Base-by-base conservation (phyloP, 2,888 invertebrate species). In the Beris chalybata region DNA sequence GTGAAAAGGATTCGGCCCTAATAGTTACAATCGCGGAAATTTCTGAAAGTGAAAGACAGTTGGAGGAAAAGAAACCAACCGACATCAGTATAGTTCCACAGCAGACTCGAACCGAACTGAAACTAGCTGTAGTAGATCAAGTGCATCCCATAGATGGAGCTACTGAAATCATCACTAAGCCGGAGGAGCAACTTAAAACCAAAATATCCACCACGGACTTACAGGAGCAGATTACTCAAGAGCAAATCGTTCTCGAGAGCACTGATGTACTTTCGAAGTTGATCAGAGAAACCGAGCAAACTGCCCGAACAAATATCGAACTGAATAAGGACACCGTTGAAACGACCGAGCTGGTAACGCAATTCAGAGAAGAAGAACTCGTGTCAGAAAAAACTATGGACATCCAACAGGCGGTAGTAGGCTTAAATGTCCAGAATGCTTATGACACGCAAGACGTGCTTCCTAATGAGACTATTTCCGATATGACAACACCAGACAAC, bases 151-250 rank as follows among this genome's bases (percentile, higher is more conserved):
- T 75, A 32, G 67, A 70, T 4, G 69, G 80, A 22, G 77, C 81
- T 67, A 72, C 77, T 15, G 78, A 80, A 67, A 74, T 77, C 66
- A 78, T 81, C 71, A 57, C 82, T 38, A 78, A 77, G 38, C 71
- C 81, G 38, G 31, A 43, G 76, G 63, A 71, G 73, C 3, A 76
- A 74, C 67, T 82, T 82, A 74, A 78, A 76, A 65, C 82, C 81
- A 71, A 73, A 74, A 55, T 66, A 71, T 30, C 29, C 61, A 32
- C 68, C n/a, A 64, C 63, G 9, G 67, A 81, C 4, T 70, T 75
- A 59, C 67, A 75, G 71, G 78, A 72, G 70, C 76, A 76, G 22
- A 72, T 77, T 11, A 68, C 73, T 12, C 74, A 75, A 45, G 77
- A 78, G 73, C 78, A 65, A 44, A 54, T 32, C n/a, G 5, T 45